Base-by-base conservation (phyloP, 2,113 vertebrate genomes). In the Hydrolagus affinis region DNA sequence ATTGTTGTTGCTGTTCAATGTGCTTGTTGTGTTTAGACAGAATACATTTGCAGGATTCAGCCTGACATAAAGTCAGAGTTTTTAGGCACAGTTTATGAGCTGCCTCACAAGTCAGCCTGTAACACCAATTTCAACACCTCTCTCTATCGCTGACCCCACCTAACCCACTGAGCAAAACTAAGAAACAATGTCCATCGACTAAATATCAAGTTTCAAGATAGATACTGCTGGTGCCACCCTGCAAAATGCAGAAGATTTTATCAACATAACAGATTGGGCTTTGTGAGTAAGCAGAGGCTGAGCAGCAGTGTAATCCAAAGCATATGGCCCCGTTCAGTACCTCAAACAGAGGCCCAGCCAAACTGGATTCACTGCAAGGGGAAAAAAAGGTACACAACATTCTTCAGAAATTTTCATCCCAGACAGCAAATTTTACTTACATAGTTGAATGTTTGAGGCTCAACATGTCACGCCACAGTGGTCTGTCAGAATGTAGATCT, bases 151-250 rank as follows among this genome's bases (percentile, higher is more conserved):
- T 88, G 89, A 90, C 87, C 89, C 88, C 74, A 75, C 76, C 85
- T 90, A 87, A 89, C 88, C 89, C 86, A 85, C 85, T 69, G 85
- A 88, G 85, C 86, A 85, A 85, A 86, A 86, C 85, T 15, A 78
- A 85, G 86, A 86, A 75, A 85, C 66, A 62, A 57, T 30, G 44
- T 86, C 88, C 57, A 86, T 85, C 85, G 88, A 83, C 9, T 25
- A 74, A 21, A 86, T 87, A 87, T 89, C 89, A 85, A 69, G 86
- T 90, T 90, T 88, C 89, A 85, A 56, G 32, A 70, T 70, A 86
- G 87, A 87, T 86, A 76, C 59, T 30, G 60, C 60, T n/a, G 70
- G 78, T 68, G 77, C 69, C 64, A 76, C 66, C 70, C 78, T 85
- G 57, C 59, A 60, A 73, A 23, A 64, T 19, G 0, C 23, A 60